These are phyloP conservation scores for Hetaerina titia DNA, from an alignment of 2,888 invertebrate species.

Conservation along the genomic window DNA sequence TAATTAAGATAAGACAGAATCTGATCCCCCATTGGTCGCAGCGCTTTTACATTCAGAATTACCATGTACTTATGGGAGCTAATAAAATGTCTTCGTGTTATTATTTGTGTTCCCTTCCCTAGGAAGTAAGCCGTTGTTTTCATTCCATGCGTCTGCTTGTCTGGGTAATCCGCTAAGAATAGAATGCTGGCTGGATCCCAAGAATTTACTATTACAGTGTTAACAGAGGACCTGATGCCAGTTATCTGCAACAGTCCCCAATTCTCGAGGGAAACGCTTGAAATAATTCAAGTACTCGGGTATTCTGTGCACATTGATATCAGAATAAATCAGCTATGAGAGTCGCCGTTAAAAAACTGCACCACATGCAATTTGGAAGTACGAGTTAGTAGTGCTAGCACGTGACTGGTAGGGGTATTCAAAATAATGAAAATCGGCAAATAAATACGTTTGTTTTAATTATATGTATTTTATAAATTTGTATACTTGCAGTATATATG, in stretches of 20 bases:
- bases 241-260: neutral
- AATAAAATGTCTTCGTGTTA: neutral
- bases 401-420: too few relatives aligned
- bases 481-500: too few relatives aligned
- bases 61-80: neutral
- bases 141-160: neutral
- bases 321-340: too few relatives aligned
- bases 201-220: neutral
- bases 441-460: too few relatives aligned
- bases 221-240: neutral
- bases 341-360: too few relatives aligned
- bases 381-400: too few relatives aligned
- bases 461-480: too few relatives aligned
- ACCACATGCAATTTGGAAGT: too few relatives aligned
- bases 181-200: neutral
- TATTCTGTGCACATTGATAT: too few relatives aligned
- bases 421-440: too few relatives aligned
- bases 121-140: neutral
- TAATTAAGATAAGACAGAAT: too few relatives aligned
- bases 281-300: neutral
- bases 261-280: neutral
- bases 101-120: neutral
- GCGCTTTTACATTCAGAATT: neutral
- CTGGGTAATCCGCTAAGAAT: neutral
- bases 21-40: too few relatives aligned